Evolutionary conservation across 2,888 invertebrate genomes (phyloP).

Genomic region (Leptopilina drosophilae): DNA sequence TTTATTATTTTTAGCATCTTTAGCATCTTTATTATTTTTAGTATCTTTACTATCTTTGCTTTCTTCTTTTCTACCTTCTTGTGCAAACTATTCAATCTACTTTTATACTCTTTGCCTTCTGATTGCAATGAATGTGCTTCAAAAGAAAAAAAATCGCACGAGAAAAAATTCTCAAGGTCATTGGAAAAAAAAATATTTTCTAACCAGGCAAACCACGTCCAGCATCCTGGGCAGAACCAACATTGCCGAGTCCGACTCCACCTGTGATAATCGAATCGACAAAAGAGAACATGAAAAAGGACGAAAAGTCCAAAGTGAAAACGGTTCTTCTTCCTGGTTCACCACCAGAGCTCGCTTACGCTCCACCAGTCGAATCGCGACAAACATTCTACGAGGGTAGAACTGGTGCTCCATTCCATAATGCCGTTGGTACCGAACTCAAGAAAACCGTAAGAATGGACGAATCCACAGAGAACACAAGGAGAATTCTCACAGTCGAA

Average conservation of each 20-base stretch:
- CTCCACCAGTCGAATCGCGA: slow-evolving; percentile 77
- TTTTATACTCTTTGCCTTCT: slow-evolving; percentile 47
- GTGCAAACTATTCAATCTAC: no score
- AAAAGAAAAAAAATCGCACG: no score
- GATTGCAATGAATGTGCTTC: slow-evolving; percentile 35
- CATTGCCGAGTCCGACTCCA: slow-evolving; percentile 78
- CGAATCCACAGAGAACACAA: slow-evolving; percentile 83
- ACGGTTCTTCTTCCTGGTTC: slow-evolving; percentile 79
- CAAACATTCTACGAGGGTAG: slow-evolving; percentile 80
- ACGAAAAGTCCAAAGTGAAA: slow-evolving; percentile 65
- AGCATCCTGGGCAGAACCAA: slow-evolving; percentile 73
- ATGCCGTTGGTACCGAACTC: slow-evolving; percentile 83
- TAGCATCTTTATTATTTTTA: no score
- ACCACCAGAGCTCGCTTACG: slow-evolving; percentile 80
- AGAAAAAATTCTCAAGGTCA: slow-evolving; percentile 50
- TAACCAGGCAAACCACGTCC: slow-evolving; percentile 72
- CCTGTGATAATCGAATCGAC: slow-evolving; percentile 62
- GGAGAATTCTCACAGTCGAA: slow-evolving; percentile 83
- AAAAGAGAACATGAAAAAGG: slow-evolving; percentile 52
- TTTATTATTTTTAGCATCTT: no score
- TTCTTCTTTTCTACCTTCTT: slow-evolving; percentile 47
- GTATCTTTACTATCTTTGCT: slow-evolving; percentile 47
- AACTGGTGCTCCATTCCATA: slow-evolving; percentile 80
- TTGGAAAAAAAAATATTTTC: slow-evolving; percentile 60
- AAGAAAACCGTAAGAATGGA: slow-evolving; percentile 85